A percentile compares a stretch with the other conserved stretches of the same genome.
These are phyloP conservation scores for Aethina tumida DNA, from an alignment of 1,140 invertebrate species.

Conservation along the genomic window DNA sequence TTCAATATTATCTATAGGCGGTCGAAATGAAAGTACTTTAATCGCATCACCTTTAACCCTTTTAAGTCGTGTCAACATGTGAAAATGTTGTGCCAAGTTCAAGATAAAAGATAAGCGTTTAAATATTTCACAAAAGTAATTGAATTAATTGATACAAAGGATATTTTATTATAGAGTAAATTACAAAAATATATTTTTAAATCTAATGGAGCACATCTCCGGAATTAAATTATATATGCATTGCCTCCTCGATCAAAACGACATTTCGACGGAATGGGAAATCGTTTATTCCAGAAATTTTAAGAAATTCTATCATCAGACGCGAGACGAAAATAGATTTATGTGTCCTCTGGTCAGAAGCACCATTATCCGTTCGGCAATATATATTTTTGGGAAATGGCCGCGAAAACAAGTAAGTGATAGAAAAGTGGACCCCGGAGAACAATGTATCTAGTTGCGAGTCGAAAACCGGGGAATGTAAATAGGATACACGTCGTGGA, in stretches of 20 bases:
- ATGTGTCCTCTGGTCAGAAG: conserved; percentile 13
- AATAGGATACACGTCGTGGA: conserved; percentile 20
- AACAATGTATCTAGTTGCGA: conserved; percentile 17
- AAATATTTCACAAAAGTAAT: no score
- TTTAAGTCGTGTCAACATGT: no score
- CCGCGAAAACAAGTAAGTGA: conserved; percentile 27
- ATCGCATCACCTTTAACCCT: no score
- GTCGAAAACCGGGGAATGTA: conserved; percentile 19
- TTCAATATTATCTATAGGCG: no score
- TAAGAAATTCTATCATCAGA: not conserved
- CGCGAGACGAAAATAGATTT: conserved; percentile 10
- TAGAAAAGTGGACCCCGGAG: conserved; percentile 23
- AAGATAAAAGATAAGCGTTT: no score
- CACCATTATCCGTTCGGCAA: conserved; percentile 19
- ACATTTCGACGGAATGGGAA: not conserved
- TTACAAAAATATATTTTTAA: no score
- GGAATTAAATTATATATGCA: no score
- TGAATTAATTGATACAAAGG: no score
- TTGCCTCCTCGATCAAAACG: not conserved
- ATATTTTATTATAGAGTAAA: no score
- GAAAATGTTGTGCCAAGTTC: no score
- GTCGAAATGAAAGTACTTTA: no score
- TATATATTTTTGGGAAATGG: conserved; percentile 25
- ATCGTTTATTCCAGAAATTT: not conserved
- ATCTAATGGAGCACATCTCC: no score